Evolutionary conservation across 2,113 vertebrate genomes (phyloP).

Genomic region (Cephalopterus ornatus): DNA sequence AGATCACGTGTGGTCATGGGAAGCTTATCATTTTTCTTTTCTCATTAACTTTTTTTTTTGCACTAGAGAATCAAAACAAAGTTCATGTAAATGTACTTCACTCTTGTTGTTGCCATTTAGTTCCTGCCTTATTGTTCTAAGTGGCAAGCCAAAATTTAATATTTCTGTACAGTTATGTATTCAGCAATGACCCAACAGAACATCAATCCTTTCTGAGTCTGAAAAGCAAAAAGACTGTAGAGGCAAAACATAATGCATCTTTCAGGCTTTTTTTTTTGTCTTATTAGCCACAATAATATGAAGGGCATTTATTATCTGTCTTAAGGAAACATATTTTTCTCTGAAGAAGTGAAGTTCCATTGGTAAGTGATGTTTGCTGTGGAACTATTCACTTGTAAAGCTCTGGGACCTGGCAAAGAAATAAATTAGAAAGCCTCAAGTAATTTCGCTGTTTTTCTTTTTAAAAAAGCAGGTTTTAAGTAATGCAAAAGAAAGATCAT

Average conservation of each 20-base stretch:
- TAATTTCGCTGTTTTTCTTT: not conserved
- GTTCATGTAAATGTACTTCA: not conserved
- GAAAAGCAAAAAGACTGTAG: not conserved
- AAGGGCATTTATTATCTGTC: not conserved
- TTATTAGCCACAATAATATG: not conserved
- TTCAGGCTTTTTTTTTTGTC: not conserved
- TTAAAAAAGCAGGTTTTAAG: not conserved
- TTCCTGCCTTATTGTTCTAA: not conserved
- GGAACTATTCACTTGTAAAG: not conserved
- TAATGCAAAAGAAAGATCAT: not conserved
- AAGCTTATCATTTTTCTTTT: not conserved
- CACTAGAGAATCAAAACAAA: not conserved
- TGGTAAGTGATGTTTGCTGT: not conserved
- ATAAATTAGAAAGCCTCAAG: not conserved
- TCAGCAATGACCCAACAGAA: not conserved
- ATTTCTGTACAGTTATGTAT: not conserved
- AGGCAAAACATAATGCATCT: not conserved
- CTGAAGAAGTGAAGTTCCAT: not conserved
- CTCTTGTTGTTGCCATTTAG: not conserved
- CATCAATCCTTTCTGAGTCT: not conserved
- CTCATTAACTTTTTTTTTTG: not conserved
- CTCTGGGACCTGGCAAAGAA: not conserved
- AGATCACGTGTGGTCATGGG: not conserved
- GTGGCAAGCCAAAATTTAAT: not conserved
- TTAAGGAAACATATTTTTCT: not conserved